Conservation (phyloP, 2,113 vertebrate species). For the Pomatostomus ruficeps region DNA sequence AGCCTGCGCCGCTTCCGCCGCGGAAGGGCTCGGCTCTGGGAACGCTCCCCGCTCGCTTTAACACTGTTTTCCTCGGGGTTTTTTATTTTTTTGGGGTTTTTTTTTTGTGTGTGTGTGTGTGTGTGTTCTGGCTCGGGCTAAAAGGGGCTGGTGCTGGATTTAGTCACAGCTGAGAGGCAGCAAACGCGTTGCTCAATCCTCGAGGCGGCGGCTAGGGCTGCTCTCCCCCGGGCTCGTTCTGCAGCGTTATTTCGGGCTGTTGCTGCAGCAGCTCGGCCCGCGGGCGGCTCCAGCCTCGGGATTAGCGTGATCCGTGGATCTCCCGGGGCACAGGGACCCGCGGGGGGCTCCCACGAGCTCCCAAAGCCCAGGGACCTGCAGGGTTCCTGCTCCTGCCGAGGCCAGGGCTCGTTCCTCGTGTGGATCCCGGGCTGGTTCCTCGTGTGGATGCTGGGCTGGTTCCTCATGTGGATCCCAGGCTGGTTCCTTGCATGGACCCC, state of each 20-base stretch:
- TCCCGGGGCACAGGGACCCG: rapidly evolving
- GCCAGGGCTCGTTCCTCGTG: not conserved
- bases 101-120: too few relatives aligned
- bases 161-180: not conserved
- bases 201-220: not conserved
- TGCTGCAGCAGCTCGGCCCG: not conserved
- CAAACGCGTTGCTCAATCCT: not conserved
- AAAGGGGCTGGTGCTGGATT: not conserved
- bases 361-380: rapidly evolving
- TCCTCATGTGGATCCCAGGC: not conserved
- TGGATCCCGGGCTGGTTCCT: not conserved
- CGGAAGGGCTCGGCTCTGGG: not conserved
- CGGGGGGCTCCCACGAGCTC: not conserved
- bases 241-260: conserved; percentile 13
- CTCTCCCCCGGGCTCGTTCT: conserved; percentile 5
- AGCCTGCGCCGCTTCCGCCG: rapidly evolving
- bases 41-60: not conserved
- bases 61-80: not conserved
- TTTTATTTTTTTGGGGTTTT: not conserved
- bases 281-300: not conserved
- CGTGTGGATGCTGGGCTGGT: too few relatives aligned
- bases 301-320: not conserved
- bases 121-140: not conserved
- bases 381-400: too few relatives aligned
- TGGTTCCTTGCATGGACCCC: not conserved